These are phyloP conservation scores for Coturnix japonica DNA, from an alignment of 2,113 vertebrate genomes.

Conservation along the genomic window DNA sequence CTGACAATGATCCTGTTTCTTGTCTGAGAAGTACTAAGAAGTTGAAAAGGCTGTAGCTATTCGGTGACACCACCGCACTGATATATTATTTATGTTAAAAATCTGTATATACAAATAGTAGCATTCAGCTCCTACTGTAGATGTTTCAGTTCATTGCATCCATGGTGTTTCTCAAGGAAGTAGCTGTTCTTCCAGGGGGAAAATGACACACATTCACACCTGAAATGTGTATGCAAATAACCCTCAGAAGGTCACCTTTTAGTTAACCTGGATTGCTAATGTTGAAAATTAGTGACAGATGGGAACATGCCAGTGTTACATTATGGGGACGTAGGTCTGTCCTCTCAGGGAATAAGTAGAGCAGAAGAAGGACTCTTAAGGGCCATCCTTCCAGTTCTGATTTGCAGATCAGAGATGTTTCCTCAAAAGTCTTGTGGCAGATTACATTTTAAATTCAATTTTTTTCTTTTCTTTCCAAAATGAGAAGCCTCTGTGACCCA, in stretches of 20 bases:
- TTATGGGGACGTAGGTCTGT: neutral
- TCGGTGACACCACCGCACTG: neutral
- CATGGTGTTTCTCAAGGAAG: neutral
- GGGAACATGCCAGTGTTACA: neutral
- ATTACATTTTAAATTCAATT: neutral
- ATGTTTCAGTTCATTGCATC: neutral
- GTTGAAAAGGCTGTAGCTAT: neutral
- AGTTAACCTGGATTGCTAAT: neutral
- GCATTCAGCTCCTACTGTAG: neutral
- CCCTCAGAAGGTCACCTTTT: neutral
- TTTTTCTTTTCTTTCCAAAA: neutral
- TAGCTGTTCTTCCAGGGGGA: neutral
- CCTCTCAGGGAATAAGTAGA: neutral
- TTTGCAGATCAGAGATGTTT: neutral
- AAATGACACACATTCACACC: neutral
- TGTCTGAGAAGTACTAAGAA: neutral
- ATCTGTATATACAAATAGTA: neutral
- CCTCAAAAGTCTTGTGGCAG: neutral
- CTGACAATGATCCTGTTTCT: neutral
- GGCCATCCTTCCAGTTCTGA: neutral
- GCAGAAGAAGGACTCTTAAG: neutral
- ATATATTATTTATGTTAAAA: neutral
- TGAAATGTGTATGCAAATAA: neutral
- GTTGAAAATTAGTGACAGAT: neutral
- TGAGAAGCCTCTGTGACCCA: neutral